phyloP scores from a whole-genome alignment of 2,888 invertebrate species.

The Diadegma fenestrale region DNA sequence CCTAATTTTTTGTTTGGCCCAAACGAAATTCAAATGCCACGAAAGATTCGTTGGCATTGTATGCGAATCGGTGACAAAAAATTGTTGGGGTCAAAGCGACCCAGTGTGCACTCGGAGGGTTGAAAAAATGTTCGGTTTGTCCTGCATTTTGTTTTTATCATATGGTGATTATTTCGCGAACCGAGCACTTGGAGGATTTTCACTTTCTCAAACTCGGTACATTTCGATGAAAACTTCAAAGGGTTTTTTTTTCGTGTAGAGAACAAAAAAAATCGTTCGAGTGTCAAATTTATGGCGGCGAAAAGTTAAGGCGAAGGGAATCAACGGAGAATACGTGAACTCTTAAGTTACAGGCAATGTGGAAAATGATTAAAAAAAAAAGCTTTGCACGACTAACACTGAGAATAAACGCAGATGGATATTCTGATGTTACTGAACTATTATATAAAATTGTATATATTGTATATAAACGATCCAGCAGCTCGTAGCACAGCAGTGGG shows the following conservation, averaged over 20 bases:
- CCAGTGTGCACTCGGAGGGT: too few species aligned
- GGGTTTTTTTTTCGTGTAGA: background rate
- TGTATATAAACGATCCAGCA: background rate
- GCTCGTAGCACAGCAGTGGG: conserved; percentile 14
- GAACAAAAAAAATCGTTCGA: background rate
- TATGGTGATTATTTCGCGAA: background rate
- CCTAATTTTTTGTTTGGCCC: too few species aligned
- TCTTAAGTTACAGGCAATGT: background rate
- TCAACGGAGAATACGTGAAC: background rate
- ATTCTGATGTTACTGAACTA: conserved; percentile 15
- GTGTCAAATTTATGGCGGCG: background rate
- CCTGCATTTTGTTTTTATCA: background rate
- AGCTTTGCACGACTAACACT: background rate
- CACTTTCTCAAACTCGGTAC: background rate
- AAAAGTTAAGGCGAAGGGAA: background rate
- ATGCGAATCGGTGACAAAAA: too few species aligned
- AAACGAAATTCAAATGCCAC: too few species aligned
- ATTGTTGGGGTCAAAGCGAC: too few species aligned
- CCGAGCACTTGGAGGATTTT: background rate
- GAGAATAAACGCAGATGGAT: background rate
- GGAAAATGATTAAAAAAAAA: background rate
- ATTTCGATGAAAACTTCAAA: background rate
- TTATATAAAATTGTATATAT: conserved; percentile 11
- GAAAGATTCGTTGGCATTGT: too few species aligned
- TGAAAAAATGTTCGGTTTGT: too few species aligned